Evolutionary conservation across 1,140 invertebrate genomes (phyloP), one percentile per base, ranked within the genome.

Genomic region (Zaprionus kolodkinae): DNA sequence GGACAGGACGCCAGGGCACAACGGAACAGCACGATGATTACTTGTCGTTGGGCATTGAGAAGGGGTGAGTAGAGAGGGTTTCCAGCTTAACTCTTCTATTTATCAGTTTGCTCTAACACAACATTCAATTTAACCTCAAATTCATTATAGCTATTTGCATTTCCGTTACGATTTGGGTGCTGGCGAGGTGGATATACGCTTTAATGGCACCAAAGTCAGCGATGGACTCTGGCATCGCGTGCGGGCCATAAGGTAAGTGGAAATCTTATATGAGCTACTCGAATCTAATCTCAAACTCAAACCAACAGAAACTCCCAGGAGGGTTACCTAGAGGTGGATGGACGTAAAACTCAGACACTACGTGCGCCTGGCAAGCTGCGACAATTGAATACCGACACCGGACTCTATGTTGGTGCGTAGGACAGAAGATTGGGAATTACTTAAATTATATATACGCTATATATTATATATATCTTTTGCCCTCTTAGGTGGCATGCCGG

Each of bases 211-310:
- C n/a, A 95, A 95, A 92, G 95, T 99, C 35, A 96, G 98, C 93
- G 97, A 99, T 93, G 97, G 97, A 61, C 94, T 97, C 43, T 99
- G 98, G 98, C 98, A 99, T 93, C 94, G 96, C 70, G 95, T 98
- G 27, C 95, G 96, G 93, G 96, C 97, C 33, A 95, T 97, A 35
- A 97, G 98, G 98, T 98, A 93, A 93, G 84, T n/a, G 55, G 30
- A n/a, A 1, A 9, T 50, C 52, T 11, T 1, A 48, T 0, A 6
- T 15, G 11, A 11, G 3, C n/a, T 3, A 38, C 6, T 66, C 13
- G 10, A 30, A 25, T 1, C 2, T 0, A 17, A 15, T 5, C 15
- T 55, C 0, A n/a, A 54, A 35, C 30, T 27, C 2, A 12, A 4
- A 12, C 3, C 91, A 91, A 93, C 91, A 98, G 97, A 91, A 96